Percentiles rank a stretch among this genome's conserved stretches.
Conservation (phyloP, 1,140 invertebrate genomes). For the Idris sp. region DNA sequence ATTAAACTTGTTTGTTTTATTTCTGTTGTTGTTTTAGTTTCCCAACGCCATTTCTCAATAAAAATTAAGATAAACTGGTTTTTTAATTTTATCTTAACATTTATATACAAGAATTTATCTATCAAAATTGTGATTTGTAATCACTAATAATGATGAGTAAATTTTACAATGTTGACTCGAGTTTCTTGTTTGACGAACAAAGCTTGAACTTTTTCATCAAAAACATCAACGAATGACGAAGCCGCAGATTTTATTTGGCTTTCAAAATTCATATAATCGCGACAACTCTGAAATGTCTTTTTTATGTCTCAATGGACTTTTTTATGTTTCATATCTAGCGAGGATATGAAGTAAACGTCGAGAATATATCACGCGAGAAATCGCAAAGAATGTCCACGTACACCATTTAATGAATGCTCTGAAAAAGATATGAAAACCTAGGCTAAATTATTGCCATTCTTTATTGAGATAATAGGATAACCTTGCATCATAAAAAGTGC, state of each 20-base stretch:
- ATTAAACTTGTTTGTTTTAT: too few species aligned
- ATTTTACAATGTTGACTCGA: conserved; percentile 7
- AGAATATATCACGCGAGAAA: conserved; percentile 47
- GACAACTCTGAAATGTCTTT: conserved; percentile 32
- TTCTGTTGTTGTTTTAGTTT: too few species aligned
- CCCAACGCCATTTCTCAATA: too few species aligned
- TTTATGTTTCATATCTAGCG: conserved; percentile 50
- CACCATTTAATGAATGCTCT: conserved; percentile 39
- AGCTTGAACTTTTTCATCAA: not conserved
- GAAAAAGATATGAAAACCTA: conserved; percentile 44
- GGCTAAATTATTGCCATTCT: conserved; percentile 46
- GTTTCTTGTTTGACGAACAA: conserved; percentile 1
- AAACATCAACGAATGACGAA: conserved; percentile 11
- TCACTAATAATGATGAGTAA: conserved; percentile 10
- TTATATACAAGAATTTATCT: too few species aligned
- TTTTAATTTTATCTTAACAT: too few species aligned
- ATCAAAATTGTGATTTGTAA: too few species aligned
- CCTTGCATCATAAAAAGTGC: conserved; percentile 4
- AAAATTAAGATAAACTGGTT: too few species aligned
- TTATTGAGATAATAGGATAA: conserved; percentile 31
- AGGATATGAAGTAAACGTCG: conserved; percentile 48
- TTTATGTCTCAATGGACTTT: conserved; percentile 53
- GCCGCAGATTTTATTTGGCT: conserved; percentile 32
- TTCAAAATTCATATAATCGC: conserved; percentile 37
- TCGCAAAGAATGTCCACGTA: conserved; percentile 44